These are phyloP conservation scores for Dolichomitus sp. DNA, from an alignment of 2,888 invertebrate genomes.

Conservation along the genomic window DNA sequence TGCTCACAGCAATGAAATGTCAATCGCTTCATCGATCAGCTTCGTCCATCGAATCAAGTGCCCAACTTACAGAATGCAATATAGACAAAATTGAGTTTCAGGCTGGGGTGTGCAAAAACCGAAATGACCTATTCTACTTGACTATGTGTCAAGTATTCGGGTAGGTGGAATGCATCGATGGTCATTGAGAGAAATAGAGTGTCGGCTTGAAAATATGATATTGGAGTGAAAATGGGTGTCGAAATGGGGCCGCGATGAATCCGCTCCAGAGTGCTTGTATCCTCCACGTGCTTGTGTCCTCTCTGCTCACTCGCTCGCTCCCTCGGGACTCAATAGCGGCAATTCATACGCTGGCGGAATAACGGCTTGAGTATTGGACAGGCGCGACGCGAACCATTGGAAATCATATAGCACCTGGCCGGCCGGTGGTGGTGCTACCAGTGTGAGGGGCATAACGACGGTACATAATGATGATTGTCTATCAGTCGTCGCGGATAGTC, in stretches of 20 bases:
- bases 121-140: slow-evolving; percentile 53
- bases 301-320: slow-evolving; percentile 50
- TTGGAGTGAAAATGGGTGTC: slow-evolving; percentile 56
- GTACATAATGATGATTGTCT: slow-evolving; percentile 77
- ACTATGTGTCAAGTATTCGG: slow-evolving; percentile 48
- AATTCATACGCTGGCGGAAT: slow-evolving; percentile 61
- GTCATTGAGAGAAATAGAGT: slow-evolving; percentile 61
- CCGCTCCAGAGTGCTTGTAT: slow-evolving; percentile 46
- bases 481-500: slow-evolving; percentile 72
- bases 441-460: slow-evolving; percentile 74
- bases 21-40: neutral
- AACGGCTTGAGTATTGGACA: slow-evolving; percentile 66
- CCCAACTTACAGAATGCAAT: slow-evolving; percentile 6
- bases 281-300: too few relatives aligned
- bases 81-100: slow-evolving; percentile 1
- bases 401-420: slow-evolving; percentile 69
- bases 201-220: slow-evolving; percentile 62
- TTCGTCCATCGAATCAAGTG: neutral
- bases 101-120: slow-evolving; percentile 14
- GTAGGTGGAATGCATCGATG: slow-evolving; percentile 28
- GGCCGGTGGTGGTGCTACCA: slow-evolving; percentile 32
- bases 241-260: slow-evolving; percentile 60
- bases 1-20: neutral
- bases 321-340: slow-evolving; percentile 44
- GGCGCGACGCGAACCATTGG: slow-evolving; percentile 61